Evolutionary conservation across 1,140 invertebrate genomes (phyloP), one percentile per base, ranked within the genome.

Genomic region (Conus ventricosus): DNA sequence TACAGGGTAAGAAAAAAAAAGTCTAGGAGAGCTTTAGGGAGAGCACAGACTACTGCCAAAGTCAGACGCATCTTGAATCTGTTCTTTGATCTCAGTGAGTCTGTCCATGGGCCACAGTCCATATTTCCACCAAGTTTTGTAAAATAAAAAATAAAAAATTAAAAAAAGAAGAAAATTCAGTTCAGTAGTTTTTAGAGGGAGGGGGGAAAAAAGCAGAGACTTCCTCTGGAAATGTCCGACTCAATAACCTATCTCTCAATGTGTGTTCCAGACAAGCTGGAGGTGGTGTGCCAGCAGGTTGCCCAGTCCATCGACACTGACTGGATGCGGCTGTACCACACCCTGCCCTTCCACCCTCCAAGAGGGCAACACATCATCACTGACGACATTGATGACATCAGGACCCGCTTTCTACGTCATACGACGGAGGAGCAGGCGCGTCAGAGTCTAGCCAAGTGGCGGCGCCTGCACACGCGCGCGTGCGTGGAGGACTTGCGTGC

Each of bases 301-400:
- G 90, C 94, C 1, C 60, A 87, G 6, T 75, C 90, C 0, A 94
- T 95, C 13, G 94, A 94, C n/a, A 84, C 87, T 4, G 93, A 94
- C 82, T 95, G 94, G 94, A 82, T 89, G 4, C 88, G 90, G 23
- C 89, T 95, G 60, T 95, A 95, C 88, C 89, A 92, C 4, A 71
- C 71, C 10, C 90, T 95, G 23, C 94, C 94, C 4, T 95, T 95
- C 88, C 89, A 93, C 63, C 94, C 94, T 1, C 87, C 91, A 4
- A 87, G 94, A 0, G 94, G 94, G 0, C 88, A 92, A 13, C 92
- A 94, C 86, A 94, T 91, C 15, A 83, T 94, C 8, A 60, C 90
- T 2, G 85, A 89, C 39, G 94, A 95, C 88, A 92, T 94, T 8
- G 92, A 93, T 60, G 91, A 93, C n/a, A 94, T 94, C 82, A 88